Base-by-base conservation (phyloP, 2,113 vertebrate species). In the Toxotes chatareus region DNA sequence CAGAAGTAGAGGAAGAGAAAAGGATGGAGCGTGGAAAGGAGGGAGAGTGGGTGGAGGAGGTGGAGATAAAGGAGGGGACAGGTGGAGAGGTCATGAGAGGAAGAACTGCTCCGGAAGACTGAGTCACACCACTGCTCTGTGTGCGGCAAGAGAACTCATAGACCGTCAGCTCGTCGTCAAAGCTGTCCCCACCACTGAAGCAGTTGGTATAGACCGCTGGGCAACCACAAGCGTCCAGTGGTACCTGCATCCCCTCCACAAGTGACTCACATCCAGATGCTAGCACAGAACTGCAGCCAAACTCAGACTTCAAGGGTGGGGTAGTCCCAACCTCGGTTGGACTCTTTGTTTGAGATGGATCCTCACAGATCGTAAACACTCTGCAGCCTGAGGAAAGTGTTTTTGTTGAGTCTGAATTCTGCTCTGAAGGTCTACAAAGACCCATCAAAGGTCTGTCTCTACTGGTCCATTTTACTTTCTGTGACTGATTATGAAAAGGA, bases 131-230 rank as follows among this genome's bases (percentile, higher is more conserved):
- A 12, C 83, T 88, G 72, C 34, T 87, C 23, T 93, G 74, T 0
- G 94, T 82, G 0, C 68, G 80, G 44, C 89, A 91, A 17, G 95
- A 96, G 88, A 94, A 94, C 65, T 88, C 91, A 0, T 94, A 92
- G 13, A 94, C 89, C 0, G 91, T 92, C 16, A 94, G 79, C 76
- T 98, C 96, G 0, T 81, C 66, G 17, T 97, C 96, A 0, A 94
- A 92, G 23, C 91, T 95, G 8, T 84, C 91, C 62, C 92, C 92
- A 12, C 91, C 93, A 3, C 84, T 93, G 81, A 99, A 98, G 90
- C 98, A 99, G 59, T 96, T 97, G 34, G 95, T 91, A 12, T 97
- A 99, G 27, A 97, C 91, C 10, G 96, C 62, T 8, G 75, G 96
- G 82, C 98, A 99, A 69, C 95, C 95, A 19, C 98, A 99, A 0